phyloP scores from a whole-genome alignment of 2,113 vertebrate species.

The Sinosuthora webbiana region DNA sequence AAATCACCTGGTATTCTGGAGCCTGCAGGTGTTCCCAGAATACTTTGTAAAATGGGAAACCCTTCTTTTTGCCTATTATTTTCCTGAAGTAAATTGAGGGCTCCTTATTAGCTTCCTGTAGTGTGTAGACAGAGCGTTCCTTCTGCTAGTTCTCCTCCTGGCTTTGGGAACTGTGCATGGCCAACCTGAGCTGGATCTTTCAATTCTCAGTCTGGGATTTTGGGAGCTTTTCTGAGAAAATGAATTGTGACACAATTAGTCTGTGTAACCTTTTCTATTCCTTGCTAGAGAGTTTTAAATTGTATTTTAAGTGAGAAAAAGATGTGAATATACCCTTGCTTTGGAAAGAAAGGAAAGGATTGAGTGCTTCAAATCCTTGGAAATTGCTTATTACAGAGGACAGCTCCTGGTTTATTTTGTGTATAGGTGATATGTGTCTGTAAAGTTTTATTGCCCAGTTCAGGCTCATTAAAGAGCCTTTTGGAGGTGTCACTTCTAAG shows the following conservation, averaged over 20 bases:
- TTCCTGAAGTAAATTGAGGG: neutral
- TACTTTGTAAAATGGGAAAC: neutral
- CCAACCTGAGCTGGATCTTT: neutral
- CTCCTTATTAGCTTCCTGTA: neutral
- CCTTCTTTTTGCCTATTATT: neutral
- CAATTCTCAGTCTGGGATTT: neutral
- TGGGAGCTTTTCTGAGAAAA: neutral
- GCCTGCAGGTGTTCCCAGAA: neutral
- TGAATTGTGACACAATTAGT: neutral
- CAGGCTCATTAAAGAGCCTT: neutral
- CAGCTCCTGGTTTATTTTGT: neutral
- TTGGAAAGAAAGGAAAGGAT: neutral
- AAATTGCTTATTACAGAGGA: neutral
- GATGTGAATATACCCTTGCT: neutral
- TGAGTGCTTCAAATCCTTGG: neutral
- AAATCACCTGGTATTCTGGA: neutral
- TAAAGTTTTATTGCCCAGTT: neutral
- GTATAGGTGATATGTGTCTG: neutral
- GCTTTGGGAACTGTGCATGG: neutral
- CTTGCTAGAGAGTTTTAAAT: neutral
- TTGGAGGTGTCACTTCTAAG: neutral
- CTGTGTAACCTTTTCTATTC: neutral
- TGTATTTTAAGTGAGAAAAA: neutral
- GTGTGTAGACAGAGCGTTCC: neutral
- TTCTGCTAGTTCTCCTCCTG: neutral